Evolutionary conservation across 2,888 invertebrate genomes (phyloP).

Genomic region (Dermolepida albohirtum): DNA sequence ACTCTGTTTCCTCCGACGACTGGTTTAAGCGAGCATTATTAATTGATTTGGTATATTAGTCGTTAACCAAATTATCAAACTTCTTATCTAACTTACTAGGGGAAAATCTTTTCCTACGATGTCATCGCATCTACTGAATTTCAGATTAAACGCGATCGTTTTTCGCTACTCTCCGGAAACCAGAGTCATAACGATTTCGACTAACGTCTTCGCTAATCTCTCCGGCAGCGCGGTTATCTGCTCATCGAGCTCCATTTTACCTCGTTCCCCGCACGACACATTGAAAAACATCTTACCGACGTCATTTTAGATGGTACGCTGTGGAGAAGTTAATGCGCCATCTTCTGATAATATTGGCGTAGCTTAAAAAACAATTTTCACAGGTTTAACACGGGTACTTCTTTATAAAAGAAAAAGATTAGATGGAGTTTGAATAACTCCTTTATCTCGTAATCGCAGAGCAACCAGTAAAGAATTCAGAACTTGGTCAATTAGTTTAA

Average conservation of each 20-base stretch:
- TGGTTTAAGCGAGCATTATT: no score
- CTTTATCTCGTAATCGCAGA: no score
- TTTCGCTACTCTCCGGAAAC: slow-evolving; percentile 26
- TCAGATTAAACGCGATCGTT: slow-evolving; percentile 14
- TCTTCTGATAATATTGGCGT: slow-evolving; percentile 18
- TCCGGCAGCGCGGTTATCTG: slow-evolving; percentile 34
- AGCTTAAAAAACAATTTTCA: slow-evolving; percentile 37
- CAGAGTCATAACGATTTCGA: slow-evolving; percentile 16
- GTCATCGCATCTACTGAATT: neutral
- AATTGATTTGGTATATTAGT: no score
- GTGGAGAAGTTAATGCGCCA: slow-evolving; percentile 22
- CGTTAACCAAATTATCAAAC: no score
- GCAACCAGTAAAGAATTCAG: no score
- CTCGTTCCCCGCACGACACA: neutral
- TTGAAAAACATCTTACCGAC: slow-evolving; percentile 6
- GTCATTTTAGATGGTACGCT: slow-evolving; percentile 5
- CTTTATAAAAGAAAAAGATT: neutral
- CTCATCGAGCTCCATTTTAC: slow-evolving; percentile 14
- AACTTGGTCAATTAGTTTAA: no score
- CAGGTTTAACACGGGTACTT: neutral
- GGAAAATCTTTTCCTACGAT: neutral
- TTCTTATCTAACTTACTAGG: slow-evolving; percentile 1
- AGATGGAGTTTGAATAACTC: neutral
- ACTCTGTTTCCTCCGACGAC: no score
- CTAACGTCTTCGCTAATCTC: slow-evolving; percentile 47